These are phyloP conservation scores for Nematostella vectensis DNA, from an alignment of 92 coral and sea anemone species.

Conservation along the genomic window DNA sequence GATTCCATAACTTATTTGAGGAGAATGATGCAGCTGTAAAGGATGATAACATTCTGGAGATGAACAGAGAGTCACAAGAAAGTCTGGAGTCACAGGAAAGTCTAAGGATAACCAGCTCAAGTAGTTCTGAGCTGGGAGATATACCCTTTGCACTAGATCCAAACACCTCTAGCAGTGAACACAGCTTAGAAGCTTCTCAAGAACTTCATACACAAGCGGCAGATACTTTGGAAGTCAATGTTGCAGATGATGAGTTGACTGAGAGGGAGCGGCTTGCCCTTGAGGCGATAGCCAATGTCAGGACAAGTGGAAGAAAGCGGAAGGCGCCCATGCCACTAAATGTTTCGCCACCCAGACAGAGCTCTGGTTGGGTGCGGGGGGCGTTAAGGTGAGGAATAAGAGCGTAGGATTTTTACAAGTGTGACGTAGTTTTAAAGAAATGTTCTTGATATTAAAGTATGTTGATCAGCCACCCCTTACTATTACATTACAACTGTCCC, in stretches of 20 bases:
- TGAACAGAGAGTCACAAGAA: not conserved
- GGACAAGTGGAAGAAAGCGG: slow-evolving; percentile 95
- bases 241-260: slow-evolving; percentile 44
- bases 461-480: no score
- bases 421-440: not conserved
- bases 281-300: slow-evolving; percentile 78
- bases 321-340: slow-evolving; percentile 86
- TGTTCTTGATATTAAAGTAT: not conserved
- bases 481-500: no score
- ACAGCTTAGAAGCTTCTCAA: not conserved
- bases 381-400: slow-evolving; percentile 59
- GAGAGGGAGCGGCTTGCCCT: slow-evolving; percentile 67
- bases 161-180: not conserved
- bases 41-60: not conserved
- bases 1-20: not conserved
- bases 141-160: not conserved
- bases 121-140: not conserved
- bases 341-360: slow-evolving; percentile 69
- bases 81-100: not conserved
- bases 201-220: not conserved
- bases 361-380: slow-evolving; percentile 92
- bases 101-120: not conserved
- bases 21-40: not conserved
- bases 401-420: slow-evolving; percentile 1
- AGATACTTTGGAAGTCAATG: not conserved